phyloP scores from a whole-genome alignment of 2,888 invertebrate genomes.

The Meganola albula region DNA sequence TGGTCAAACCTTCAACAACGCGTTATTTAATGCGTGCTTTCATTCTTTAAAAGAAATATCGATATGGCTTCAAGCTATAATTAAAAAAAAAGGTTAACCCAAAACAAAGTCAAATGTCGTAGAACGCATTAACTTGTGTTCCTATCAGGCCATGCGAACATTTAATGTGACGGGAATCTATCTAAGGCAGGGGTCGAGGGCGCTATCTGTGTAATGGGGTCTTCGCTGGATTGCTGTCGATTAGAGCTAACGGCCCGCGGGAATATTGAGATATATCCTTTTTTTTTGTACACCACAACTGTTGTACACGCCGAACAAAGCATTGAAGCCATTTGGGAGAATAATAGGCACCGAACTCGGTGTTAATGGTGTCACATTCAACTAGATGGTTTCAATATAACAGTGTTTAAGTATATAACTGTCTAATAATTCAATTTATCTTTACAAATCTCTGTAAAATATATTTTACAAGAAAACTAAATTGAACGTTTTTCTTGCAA shows the following conservation, averaged over 20 bases:
- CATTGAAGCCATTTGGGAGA: too few relatives aligned
- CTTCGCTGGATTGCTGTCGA: constrained; percentile 57
- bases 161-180: constrained; percentile 44
- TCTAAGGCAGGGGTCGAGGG: constrained; percentile 35
- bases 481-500: constrained; percentile 1
- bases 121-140: constrained; percentile 20
- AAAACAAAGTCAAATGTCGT: not conserved
- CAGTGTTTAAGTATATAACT: constrained; percentile 10
- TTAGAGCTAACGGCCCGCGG: constrained; percentile 57
- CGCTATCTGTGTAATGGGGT: constrained; percentile 65
- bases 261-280: constrained; percentile 52
- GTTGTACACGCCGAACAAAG: too few relatives aligned
- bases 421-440: constrained; percentile 17
- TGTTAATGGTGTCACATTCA: too few relatives aligned
- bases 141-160: constrained; percentile 30
- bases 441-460: constrained; percentile 13
- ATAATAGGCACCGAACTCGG: too few relatives aligned
- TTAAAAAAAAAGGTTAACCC: not conserved
- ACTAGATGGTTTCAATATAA: too few relatives aligned
- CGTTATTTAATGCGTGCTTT: too few relatives aligned
- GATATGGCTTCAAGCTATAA: too few relatives aligned
- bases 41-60: too few relatives aligned
- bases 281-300: constrained; percentile 20
- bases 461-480: constrained; percentile 6
- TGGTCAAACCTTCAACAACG: too few relatives aligned